These are phyloP conservation scores for Calcarius lapponicus DNA, from an alignment of 2,797 vertebrate genomes.

Conservation along the genomic window DNA sequence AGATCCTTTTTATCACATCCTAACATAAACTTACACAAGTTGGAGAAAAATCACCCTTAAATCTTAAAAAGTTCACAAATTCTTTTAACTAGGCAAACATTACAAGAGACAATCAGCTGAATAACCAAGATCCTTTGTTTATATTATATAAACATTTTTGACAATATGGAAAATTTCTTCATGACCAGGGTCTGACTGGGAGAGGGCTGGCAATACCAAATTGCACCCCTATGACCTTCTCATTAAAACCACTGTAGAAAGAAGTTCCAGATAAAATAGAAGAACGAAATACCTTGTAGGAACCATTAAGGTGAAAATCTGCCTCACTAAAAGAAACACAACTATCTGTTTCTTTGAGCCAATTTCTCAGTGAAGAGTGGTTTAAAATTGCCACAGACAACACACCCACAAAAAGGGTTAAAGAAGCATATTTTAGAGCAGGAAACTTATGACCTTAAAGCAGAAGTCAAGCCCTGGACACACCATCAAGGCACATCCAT, in stretches of 20 bases:
- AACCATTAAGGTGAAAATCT: neutral
- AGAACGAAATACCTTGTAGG: neutral
- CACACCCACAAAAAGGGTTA: neutral
- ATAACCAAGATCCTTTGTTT: neutral
- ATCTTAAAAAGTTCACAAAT: neutral
- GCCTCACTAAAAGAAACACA: neutral
- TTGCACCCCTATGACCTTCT: neutral
- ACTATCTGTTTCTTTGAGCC: neutral
- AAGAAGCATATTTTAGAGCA: neutral
- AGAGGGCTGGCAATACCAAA: neutral
- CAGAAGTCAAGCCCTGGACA: neutral
- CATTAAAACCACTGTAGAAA: neutral
- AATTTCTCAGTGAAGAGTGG: neutral
- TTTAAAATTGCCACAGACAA: neutral
- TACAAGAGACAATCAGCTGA: neutral
- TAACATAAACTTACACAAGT: fast-evolving
- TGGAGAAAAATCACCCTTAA: neutral
- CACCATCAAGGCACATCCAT: neutral
- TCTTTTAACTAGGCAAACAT: neutral
- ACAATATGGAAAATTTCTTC: neutral
- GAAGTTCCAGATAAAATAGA: neutral
- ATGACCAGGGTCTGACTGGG: neutral
- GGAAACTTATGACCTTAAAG: neutral
- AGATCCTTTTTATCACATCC: neutral
- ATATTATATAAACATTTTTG: neutral